Evolutionary conservation across 2,113 vertebrate genomes (phyloP), one percentile per base, ranked within the genome.

Genomic region (Naja naja): DNA sequence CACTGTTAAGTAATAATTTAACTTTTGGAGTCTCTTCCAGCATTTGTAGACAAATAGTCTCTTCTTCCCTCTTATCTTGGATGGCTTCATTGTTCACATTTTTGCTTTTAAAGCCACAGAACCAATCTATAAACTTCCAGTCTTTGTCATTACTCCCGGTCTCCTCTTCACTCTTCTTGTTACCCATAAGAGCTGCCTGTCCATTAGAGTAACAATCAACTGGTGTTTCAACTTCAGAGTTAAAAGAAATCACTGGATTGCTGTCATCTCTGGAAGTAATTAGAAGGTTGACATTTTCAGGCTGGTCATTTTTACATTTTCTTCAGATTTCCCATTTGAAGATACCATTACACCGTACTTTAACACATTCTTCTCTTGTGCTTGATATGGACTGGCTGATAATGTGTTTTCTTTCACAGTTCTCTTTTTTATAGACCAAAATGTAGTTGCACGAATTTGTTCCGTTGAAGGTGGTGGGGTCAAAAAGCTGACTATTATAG

Each of bases 11-110:
- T 94, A 99, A 91, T 64, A 98, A 88, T 97, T 98, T 99, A 89
- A 98, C 97, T 96, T 97, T 97, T 0, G 98, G 98, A 85, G 98
- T 97, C 96, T 99, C 99, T 88, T 99, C 98, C 97, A 99, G 97
- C 98, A 99, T 98, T 96, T 99, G 97, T 92, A 98, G 97, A 88
- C 99, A 98, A 64, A 97, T 91, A 25, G 94, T 97, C 95, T 98
- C 97, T 64, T 99, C 98, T 30, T 99, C 98, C 52, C 96, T 96
- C 56, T 93, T 56, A 93, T 97, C 95, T 95, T 98, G 98, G 94
- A 97, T 96, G 92, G 96, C 95, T 97, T 95, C 93, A 96, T 96
- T 98, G 94, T 97, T 97, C 69, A 97, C 92, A 92, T 30, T 97
- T 86, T 98, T 97, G 93, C 97, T 98, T 94, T 98, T 98, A 94